Conservation (phyloP, 2,888 invertebrate genomes). For the Leptarthrus brevirostris region DNA sequence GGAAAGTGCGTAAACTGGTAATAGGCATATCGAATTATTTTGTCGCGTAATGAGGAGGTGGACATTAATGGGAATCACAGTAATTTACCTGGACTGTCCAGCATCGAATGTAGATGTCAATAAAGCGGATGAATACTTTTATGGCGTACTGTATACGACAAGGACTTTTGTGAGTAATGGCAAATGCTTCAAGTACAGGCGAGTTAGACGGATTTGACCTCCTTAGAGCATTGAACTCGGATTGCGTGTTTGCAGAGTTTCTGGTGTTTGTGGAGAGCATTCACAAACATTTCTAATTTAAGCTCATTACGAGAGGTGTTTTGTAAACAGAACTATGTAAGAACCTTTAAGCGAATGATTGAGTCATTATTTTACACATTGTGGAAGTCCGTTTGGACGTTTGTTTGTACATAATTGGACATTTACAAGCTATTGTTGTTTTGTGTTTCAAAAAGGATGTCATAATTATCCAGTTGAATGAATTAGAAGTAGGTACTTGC, state of each 20-base stretch:
- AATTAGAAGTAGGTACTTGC: too few species aligned
- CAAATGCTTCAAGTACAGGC: constrained; percentile 29
- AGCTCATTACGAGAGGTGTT: constrained; percentile 28
- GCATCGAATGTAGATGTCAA: background rate
- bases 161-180: constrained; percentile 23
- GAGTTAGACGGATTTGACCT: constrained; percentile 32
- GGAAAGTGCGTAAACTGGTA: constrained; percentile 8
- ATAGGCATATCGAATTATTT: constrained; percentile 30
- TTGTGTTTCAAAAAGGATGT: too few species aligned
- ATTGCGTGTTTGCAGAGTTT: constrained; percentile 19
- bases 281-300: constrained; percentile 36
- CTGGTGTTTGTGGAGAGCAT: constrained; percentile 20
- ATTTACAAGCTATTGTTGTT: too few species aligned
- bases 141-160: constrained; percentile 2
- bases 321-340: constrained; percentile 18
- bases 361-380: too few species aligned
- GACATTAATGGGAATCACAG: constrained; percentile 1
- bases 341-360: background rate
- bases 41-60: constrained; percentile 29
- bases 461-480: too few species aligned
- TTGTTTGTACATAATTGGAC: too few species aligned
- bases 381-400: too few species aligned
- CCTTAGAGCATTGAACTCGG: constrained; percentile 34
- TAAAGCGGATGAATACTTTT: background rate
- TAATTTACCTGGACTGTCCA: constrained; percentile 9